Conservation (phyloP, 2,113 vertebrate species). For the Sylvilagus bachmani region DNA sequence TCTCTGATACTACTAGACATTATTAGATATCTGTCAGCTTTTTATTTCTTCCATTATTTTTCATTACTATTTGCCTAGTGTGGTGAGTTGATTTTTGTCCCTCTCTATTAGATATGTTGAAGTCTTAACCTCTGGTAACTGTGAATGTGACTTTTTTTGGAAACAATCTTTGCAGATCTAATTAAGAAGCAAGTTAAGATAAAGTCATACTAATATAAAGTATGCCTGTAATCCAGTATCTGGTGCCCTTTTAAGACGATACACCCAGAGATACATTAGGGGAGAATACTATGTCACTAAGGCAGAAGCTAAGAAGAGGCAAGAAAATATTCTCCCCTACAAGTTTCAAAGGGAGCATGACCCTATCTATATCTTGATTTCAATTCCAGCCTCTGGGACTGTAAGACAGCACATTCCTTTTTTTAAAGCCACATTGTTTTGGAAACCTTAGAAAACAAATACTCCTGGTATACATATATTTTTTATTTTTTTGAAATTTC, state of each 20-base stretch:
- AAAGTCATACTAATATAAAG: background rate
- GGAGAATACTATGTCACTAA: background rate
- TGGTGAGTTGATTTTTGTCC: background rate
- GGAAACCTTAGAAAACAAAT: background rate
- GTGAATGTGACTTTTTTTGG: background rate
- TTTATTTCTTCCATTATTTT: background rate
- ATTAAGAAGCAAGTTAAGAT: background rate
- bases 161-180: slow-evolving; percentile 40
- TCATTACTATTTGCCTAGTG: background rate
- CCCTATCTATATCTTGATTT: no score
- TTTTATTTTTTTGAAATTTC: background rate
- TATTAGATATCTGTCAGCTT: background rate
- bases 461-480: background rate
- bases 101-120: background rate
- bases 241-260: background rate
- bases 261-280: background rate
- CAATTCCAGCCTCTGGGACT: no score
- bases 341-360: background rate
- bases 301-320: background rate
- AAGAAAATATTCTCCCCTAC: background rate
- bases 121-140: background rate
- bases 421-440: slow-evolving; percentile 27
- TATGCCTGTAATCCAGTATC: background rate
- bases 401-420: background rate
- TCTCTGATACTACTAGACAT: background rate